A percentile compares a stretch with the other conserved stretches of the same genome.
Evolutionary conservation across 92 coral and sea anemone species (phyloP).

Genomic region (Nematostella vectensis): DNA sequence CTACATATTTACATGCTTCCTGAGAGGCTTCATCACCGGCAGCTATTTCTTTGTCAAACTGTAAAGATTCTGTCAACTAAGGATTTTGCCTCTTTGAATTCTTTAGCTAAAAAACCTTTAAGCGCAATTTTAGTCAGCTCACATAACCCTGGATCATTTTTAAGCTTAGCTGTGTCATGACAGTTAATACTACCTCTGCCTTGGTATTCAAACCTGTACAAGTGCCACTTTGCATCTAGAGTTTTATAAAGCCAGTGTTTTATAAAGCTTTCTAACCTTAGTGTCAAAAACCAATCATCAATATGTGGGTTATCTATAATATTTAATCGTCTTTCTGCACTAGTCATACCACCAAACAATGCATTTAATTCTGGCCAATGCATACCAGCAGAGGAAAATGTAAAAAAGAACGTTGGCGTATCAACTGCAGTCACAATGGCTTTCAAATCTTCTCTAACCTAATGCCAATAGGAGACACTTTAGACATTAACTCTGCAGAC

Average conservation of each 20-base stretch:
- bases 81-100: slow-evolving; percentile 47
- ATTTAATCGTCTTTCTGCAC: slow-evolving; percentile 49
- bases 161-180: slow-evolving; percentile 63
- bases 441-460: slow-evolving; percentile 41
- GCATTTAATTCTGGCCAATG: slow-evolving; percentile 59
- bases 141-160: slow-evolving; percentile 73
- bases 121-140: slow-evolving; percentile 54
- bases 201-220: slow-evolving; percentile 76
- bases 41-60: slow-evolving; percentile 47
- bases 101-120: slow-evolving; percentile 66
- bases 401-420: slow-evolving; percentile 59
- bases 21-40: slow-evolving; percentile 56
- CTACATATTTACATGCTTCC: slow-evolving; percentile 61
- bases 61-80: background rate
- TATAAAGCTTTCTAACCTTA: slow-evolving; percentile 54
- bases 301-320: slow-evolving; percentile 58
- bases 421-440: slow-evolving; percentile 50
- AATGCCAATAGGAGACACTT: slow-evolving; percentile 56
- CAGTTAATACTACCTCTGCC: slow-evolving; percentile 68
- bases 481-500: slow-evolving; percentile 43
- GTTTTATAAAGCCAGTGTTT: slow-evolving; percentile 69
- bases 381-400: slow-evolving; percentile 71
- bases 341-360: slow-evolving; percentile 24
- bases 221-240: slow-evolving; percentile 72
- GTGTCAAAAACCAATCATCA: slow-evolving; percentile 68